phyloP scores from a whole-genome alignment of 2,113 vertebrate species.

The Carassius carassius region DNA sequence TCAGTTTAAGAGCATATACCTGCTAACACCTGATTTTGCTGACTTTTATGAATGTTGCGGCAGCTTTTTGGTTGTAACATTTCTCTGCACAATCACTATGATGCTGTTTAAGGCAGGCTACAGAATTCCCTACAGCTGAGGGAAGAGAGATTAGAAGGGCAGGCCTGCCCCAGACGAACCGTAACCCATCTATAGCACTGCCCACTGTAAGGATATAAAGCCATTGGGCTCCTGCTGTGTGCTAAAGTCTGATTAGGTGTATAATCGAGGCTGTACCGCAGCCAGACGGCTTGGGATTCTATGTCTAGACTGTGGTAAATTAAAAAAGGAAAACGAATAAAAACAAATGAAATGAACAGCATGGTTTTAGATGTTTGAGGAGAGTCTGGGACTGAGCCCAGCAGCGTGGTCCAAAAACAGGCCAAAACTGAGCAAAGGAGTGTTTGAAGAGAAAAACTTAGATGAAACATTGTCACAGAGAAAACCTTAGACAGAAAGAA shows the following conservation, averaged over 20 bases:
- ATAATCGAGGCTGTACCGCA: slow-evolving; percentile 50
- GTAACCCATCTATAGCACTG: slow-evolving; percentile 10
- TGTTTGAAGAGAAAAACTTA: neutral
- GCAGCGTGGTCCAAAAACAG: slow-evolving; percentile 1
- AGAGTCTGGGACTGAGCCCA: slow-evolving; percentile 7
- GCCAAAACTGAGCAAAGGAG: neutral
- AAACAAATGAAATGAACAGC: slow-evolving; percentile 19
- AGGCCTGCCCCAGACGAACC: neutral
- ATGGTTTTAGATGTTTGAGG: slow-evolving; percentile 2
- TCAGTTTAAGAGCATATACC: neutral
- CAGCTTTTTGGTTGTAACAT: slow-evolving; percentile 1
- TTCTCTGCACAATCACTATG: neutral
- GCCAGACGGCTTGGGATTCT: slow-evolving; percentile 48
- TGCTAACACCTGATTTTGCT: slow-evolving; percentile 13
- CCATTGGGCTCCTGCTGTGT: slow-evolving; percentile 46
- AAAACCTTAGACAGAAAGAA: neutral
- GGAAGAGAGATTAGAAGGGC: slow-evolving; percentile 24
- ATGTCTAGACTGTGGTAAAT: slow-evolving; percentile 47
- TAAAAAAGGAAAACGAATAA: slow-evolving; percentile 26
- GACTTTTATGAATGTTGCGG: neutral
- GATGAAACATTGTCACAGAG: slow-evolving; percentile 12
- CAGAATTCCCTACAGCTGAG: slow-evolving; percentile 26
- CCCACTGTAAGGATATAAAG: slow-evolving; percentile 47
- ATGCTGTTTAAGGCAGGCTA: slow-evolving; percentile 5
- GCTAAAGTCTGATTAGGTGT: slow-evolving; percentile 56